Evolutionary conservation across 2,888 invertebrate species (phyloP).

Genomic region (Fabriciana adippe): DNA sequence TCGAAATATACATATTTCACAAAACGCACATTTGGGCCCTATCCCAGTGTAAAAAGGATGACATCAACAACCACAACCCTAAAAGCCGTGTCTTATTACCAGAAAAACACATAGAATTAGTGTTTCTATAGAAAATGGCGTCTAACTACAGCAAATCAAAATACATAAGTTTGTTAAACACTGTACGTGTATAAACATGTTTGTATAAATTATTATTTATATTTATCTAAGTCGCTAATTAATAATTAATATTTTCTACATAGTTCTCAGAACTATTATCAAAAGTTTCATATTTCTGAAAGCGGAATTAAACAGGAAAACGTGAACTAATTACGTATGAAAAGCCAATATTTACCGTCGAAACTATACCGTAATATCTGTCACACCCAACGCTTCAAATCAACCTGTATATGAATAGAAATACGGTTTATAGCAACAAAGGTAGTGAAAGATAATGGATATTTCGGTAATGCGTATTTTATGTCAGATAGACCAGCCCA

Average conservation of each 20-base stretch:
- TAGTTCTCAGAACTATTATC: constrained; percentile 26
- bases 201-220: not conserved
- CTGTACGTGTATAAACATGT: constrained; percentile 1
- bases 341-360: constrained; percentile 30
- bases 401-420: constrained; percentile 13
- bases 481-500: constrained; percentile 13
- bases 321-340: constrained; percentile 28
- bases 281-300: constrained; percentile 23
- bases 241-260: constrained; percentile 14
- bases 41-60: no score
- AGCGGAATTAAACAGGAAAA: constrained; percentile 33
- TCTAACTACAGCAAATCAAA: not conserved
- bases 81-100: no score
- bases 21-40: no score
- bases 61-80: no score
- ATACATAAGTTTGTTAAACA: not conserved
- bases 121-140: no score
- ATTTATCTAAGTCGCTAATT: constrained; percentile 13
- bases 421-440: constrained; percentile 13
- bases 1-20: no score
- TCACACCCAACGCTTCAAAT: constrained; percentile 24
- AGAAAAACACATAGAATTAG: no score
- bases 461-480: constrained; percentile 18
- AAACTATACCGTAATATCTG: constrained; percentile 28
- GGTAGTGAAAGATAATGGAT: constrained; percentile 13